Evolutionary conservation across 2,888 invertebrate species (phyloP).

Genomic region (Eristalinus aeneus): DNA sequence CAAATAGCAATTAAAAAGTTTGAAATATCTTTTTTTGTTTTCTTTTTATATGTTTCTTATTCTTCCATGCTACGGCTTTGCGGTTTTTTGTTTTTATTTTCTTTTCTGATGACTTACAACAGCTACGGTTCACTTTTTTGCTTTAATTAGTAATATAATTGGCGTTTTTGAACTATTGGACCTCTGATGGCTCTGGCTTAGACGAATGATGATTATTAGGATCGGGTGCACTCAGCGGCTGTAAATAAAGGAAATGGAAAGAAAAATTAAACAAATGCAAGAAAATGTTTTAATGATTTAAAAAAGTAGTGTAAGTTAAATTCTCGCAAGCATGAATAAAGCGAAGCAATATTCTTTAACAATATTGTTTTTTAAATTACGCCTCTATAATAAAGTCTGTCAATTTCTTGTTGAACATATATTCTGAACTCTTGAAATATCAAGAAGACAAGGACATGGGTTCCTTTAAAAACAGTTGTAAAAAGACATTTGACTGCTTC

Average conservation of each 20-base stretch:
- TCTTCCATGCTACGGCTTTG: conserved; percentile 52
- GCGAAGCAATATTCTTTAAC: too few species aligned
- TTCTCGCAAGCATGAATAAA: too few species aligned
- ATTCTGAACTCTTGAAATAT: too few species aligned
- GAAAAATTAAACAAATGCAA: conserved; percentile 10
- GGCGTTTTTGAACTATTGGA: conserved; percentile 84
- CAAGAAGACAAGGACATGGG: too few species aligned
- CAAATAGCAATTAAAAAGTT: conserved; percentile 22
- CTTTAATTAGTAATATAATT: conserved; percentile 71
- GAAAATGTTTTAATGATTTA: too few species aligned
- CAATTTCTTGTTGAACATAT: too few species aligned
- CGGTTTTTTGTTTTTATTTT: conserved; percentile 32
- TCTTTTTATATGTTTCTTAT: conserved; percentile 25
- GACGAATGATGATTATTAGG: conserved; percentile 90
- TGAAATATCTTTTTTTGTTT: neutral
- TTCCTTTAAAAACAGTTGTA: too few species aligned
- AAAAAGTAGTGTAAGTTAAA: too few species aligned
- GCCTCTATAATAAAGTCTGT: too few species aligned
- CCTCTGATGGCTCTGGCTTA: conserved; percentile 92
- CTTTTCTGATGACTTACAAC: conserved; percentile 63
- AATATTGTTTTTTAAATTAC: too few species aligned
- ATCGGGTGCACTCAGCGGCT: conserved; percentile 92
- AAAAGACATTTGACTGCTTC: too few species aligned
- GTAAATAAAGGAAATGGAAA: conserved; percentile 77
- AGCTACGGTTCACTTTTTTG: conserved; percentile 66